phyloP scores from a whole-genome alignment of 2,888 invertebrate species.

The Rapana venosa region DNA sequence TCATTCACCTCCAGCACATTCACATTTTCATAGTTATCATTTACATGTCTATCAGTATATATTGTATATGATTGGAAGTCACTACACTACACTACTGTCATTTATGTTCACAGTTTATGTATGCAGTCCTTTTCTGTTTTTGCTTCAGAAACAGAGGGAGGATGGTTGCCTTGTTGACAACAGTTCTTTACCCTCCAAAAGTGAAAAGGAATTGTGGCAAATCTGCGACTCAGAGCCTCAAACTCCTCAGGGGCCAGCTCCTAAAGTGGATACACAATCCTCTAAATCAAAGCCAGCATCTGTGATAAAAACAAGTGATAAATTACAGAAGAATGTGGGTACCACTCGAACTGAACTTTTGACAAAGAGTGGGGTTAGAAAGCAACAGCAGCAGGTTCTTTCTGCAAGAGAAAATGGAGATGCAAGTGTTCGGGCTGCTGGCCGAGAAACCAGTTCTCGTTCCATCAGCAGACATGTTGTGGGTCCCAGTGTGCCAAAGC shows the following conservation, averaged over 20 bases:
- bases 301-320: not conserved
- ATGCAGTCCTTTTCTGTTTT: not conserved
- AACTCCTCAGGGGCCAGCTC: not conserved
- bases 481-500: not conserved
- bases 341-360: not conserved
- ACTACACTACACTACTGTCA: no score
- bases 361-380: not conserved
- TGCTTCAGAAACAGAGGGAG: constrained; percentile 22
- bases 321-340: not conserved
- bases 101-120: no score
- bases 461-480: not conserved
- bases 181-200: not conserved
- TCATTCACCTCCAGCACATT: no score
- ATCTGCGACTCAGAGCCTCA: not conserved
- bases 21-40: no score
- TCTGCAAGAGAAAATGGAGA: not conserved
- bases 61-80: no score
- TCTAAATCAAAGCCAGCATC: not conserved
- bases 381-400: not conserved
- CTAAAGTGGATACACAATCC: not conserved
- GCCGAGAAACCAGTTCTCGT: not conserved
- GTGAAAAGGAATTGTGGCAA: constrained; percentile 22
- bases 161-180: not conserved
- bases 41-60: no score
- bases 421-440: not conserved